Evolutionary conservation across 2,888 invertebrate species (phyloP), one percentile per base, ranked within the genome.

Genomic region (Lathronympha strigana): DNA sequence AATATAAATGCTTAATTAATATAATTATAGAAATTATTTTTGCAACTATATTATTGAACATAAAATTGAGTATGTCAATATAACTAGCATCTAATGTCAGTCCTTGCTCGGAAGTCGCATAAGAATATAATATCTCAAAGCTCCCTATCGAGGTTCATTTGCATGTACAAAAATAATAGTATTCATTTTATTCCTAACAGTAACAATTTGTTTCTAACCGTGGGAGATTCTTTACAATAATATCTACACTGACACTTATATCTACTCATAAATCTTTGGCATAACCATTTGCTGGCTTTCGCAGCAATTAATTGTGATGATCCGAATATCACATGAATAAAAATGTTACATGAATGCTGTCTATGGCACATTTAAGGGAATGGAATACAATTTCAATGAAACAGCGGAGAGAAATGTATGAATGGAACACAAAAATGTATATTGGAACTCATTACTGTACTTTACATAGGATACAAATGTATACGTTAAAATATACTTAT

Each of bases 161-260:
- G 81, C 79, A 76, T 84, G 80, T 88, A 88, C 78, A 90, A 90
- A 90, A 90, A 90, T 88, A 88, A 90, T 80, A 81, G 80, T 80
- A 74, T 74, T 73, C 77, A 76, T 71, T 72, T 70, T 71, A 70
- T 77, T 72, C 73, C 76, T 74, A 86, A 90, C 91, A 91, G 91
- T 91, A 91, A 91, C 87, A 91, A 91, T 90, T 84, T 91, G 91
- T 90, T 91, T 91, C 90, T 84, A 89, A 79, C 83, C 88, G 79
- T 74, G 70, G 66, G 70, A 73, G 76, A 77, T 76, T 76, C 53
- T 76, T 76, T 76, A 79, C 72, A 78, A 82, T 67, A 73, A 71
- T 77, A 82, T 79, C 77, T 81, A 83, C 74, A 75, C 73, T 79
- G 80, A 80, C 79, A 83, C 90, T 89, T 90, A 91, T 71, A 87